phyloP scores from a whole-genome alignment of 2,888 invertebrate genomes.

The Dasysyrphus tricinctus region DNA sequence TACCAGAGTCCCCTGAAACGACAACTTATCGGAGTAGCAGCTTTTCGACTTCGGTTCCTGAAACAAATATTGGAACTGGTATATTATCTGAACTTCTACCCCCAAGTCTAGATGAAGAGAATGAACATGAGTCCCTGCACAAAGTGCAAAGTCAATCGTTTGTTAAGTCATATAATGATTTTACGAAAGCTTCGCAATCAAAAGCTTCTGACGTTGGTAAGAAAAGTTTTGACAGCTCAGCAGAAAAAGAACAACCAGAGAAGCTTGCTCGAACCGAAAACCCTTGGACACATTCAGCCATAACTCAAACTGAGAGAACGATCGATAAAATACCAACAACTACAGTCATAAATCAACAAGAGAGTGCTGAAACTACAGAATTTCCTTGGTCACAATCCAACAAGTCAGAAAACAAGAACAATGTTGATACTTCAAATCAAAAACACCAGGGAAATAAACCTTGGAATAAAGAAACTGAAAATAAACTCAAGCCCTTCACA shows the following conservation, averaged over 20 bases:
- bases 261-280: conserved; percentile 11
- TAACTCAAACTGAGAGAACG: conserved; percentile 11
- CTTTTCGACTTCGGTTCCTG: conserved; percentile 45
- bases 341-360: neutral
- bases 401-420: neutral
- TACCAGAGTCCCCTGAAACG: conserved; percentile 69
- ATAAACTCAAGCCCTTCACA: conserved; percentile 14
- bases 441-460: neutral
- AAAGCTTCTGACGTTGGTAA: conserved; percentile 45
- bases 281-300: conserved; percentile 32
- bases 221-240: conserved; percentile 29
- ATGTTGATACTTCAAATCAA: conserved; percentile 6
- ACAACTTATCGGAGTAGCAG: conserved; percentile 52
- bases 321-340: conserved; percentile 17
- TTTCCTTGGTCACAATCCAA: conserved; percentile 10
- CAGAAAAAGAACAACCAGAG: conserved; percentile 33
- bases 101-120: conserved; percentile 83
- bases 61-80: conserved; percentile 74
- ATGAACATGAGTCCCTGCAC: conserved; percentile 88
- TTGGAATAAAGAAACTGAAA: neutral
- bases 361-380: conserved; percentile 24
- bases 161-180: conserved; percentile 85
- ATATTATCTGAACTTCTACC: conserved; percentile 83
- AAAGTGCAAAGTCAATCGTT: conserved; percentile 89
- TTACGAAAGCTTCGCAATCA: conserved; percentile 72